A percentile compares a stretch with the other conserved stretches of the same genome.
phyloP scores from a whole-genome alignment of 2,888 invertebrate genomes.

The Spodoptera exigua region DNA sequence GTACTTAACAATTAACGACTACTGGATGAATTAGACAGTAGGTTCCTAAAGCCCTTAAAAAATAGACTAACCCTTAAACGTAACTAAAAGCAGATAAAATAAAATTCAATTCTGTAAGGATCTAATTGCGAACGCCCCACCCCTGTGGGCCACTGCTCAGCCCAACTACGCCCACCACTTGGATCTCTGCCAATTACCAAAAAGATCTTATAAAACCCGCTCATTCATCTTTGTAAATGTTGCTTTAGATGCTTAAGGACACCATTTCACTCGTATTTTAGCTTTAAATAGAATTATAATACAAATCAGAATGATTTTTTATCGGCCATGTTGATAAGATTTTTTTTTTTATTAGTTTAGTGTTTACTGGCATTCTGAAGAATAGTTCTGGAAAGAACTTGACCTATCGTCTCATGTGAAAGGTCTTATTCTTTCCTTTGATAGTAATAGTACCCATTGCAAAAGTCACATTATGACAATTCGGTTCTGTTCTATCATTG shows the following conservation, averaged over 20 bases:
- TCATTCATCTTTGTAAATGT: constrained; percentile 31
- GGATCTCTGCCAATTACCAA: constrained; percentile 68
- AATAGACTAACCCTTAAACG: constrained; percentile 6
- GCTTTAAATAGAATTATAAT: constrained; percentile 14
- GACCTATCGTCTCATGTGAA: too few species aligned
- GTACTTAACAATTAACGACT: too few species aligned
- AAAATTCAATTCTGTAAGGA: constrained; percentile 18
- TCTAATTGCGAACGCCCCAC: constrained; percentile 18
- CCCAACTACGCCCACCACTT: constrained; percentile 62
- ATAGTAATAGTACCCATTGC: too few species aligned
- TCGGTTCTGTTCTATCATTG: too few species aligned
- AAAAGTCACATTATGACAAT: too few species aligned
- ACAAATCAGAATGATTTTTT: constrained; percentile 24
- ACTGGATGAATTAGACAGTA: too few species aligned
- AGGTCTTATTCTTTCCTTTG: too few species aligned
- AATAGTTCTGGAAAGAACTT: too few species aligned
- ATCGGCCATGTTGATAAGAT: too few species aligned
- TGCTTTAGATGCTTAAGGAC: constrained; percentile 16
- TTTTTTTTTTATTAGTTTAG: too few species aligned
- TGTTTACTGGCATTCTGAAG: too few species aligned
- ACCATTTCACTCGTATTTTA: constrained; percentile 1
- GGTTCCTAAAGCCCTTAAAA: too few species aligned
- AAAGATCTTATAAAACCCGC: constrained; percentile 32
- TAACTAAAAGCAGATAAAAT: constrained; percentile 16
- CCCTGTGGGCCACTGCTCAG: constrained; percentile 36